Evolutionary conservation across 2,113 vertebrate genomes (phyloP), one percentile per base, ranked within the genome.

Genomic region (Boleophthalmus pectinirostris): DNA sequence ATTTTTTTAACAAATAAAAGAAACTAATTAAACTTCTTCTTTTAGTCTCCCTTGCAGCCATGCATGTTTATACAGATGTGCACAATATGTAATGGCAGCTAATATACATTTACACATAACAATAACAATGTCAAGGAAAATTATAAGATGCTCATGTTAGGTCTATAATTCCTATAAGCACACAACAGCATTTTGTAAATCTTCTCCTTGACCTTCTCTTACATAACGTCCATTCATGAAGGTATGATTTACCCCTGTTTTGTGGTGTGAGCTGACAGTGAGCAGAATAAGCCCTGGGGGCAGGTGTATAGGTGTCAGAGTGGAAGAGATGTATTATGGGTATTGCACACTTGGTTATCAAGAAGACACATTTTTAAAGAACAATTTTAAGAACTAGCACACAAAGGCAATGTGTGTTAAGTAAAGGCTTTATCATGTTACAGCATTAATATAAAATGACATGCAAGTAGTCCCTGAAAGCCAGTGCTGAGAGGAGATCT

Each of bases 401-500:
- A 61, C 16, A 33, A 33, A 16, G 7, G 6, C 58, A 18, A 33
- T 64, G 18, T 43, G 29, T 64, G 61, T 43, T 38, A 11, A 38
- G 29, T 38, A 64, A 38, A 64, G 20, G 61, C 18, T 64, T 64
- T 64, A 18, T 43, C 18, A 38, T 64, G 29, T 68, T 58, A 61
- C 51, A 64, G 72, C 74, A 70, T 72, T 73, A 69, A 70, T 46
- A 7, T 77, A 73, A 67, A 68, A 23, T 46, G 69, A 80, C 74
- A 43, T 75, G n/a, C 47, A 74, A 38, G 72, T 29, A 33, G 2
- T 29, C 57, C 0, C 33, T 58, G 29, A 65, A 35, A 58, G 12
- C 60, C 38, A 23, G 51, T 69, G 77, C 64, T 64, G 73, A 77
- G 71, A 51, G 69, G 73, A 69, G 73, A 81, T 70, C 82, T 86